These are phyloP conservation scores for Trachelus troglodyta DNA, from an alignment of 2,888 invertebrate genomes.

Conservation along the genomic window DNA sequence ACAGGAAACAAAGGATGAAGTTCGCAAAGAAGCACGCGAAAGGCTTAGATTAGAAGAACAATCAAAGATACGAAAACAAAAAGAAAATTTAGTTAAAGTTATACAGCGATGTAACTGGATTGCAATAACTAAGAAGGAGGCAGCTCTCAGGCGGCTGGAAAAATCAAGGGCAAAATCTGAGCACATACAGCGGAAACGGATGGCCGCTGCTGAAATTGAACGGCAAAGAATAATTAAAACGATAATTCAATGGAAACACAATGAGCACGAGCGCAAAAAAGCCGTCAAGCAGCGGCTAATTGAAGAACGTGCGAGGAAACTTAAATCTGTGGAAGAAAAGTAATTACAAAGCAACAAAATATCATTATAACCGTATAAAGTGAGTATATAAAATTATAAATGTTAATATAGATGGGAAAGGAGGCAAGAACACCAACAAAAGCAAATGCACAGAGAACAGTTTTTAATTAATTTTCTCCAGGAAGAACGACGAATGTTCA, in stretches of 20 bases:
- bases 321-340: conserved; percentile 38
- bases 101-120: conserved; percentile 20
- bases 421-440: conserved; percentile 40
- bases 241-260: conserved; percentile 37
- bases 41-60: conserved; percentile 22
- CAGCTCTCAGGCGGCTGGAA: conserved; percentile 17
- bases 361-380: not conserved
- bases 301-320: conserved; percentile 32
- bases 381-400: not conserved
- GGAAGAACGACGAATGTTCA: conserved; percentile 37
- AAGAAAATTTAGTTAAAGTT: conserved; percentile 23
- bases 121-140: conserved; percentile 25
- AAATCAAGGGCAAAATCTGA: conserved; percentile 29
- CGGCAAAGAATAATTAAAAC: conserved; percentile 37
- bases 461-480: conserved; percentile 34
- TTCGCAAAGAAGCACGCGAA: conserved; percentile 19
- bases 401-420: conserved; percentile 45
- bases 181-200: conserved; percentile 25
- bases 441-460: conserved; percentile 42
- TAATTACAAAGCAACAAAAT: conserved; percentile 21
- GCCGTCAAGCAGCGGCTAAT: conserved; percentile 29
- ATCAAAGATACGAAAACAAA: conserved; percentile 19
- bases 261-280: conserved; percentile 39
- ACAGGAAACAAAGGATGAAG: conserved; percentile 23
- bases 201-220: conserved; percentile 28